These are phyloP conservation scores for Podarcis raffonei DNA, from an alignment of 2,113 vertebrate genomes.

Conservation along the genomic window DNA sequence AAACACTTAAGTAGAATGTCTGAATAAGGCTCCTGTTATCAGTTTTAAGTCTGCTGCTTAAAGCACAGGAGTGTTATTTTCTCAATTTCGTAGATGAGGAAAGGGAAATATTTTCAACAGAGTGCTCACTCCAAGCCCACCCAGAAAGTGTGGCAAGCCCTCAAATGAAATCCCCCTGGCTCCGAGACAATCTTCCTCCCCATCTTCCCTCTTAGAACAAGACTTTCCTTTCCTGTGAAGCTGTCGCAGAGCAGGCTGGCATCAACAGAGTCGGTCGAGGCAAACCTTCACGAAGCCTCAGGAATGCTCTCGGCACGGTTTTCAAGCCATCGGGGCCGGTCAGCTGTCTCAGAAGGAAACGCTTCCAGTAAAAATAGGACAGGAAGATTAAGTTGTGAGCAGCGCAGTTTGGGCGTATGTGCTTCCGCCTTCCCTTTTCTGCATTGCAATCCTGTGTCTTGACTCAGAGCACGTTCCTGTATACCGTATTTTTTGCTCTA, in stretches of 20 bases:
- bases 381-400: neutral
- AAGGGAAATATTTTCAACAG: constrained; percentile 7
- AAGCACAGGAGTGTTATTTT: constrained; percentile 4
- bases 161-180: constrained; percentile 12
- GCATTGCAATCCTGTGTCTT: neutral
- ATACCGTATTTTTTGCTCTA: too few species aligned
- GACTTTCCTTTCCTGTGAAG: neutral
- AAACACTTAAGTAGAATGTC: too few species aligned
- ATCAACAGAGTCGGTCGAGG: neutral
- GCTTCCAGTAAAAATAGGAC: constrained; percentile 1
- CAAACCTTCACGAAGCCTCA: constrained; percentile 8
- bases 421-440: neutral
- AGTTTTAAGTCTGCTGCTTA: neutral
- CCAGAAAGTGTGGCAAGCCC: constrained; percentile 11
- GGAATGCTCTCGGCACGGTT: neutral
- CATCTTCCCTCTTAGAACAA: constrained; percentile 6
- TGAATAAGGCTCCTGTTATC: neutral
- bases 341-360: neutral
- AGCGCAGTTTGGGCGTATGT: neutral
- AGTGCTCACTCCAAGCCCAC: neutral
- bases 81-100: constrained; percentile 1
- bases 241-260: neutral
- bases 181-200: neutral
- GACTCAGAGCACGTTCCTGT: neutral
- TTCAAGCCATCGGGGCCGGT: neutral